Evolutionary conservation across 2,797 vertebrate genomes (phyloP).

Genomic region (Nyctalus aviator): DNA sequence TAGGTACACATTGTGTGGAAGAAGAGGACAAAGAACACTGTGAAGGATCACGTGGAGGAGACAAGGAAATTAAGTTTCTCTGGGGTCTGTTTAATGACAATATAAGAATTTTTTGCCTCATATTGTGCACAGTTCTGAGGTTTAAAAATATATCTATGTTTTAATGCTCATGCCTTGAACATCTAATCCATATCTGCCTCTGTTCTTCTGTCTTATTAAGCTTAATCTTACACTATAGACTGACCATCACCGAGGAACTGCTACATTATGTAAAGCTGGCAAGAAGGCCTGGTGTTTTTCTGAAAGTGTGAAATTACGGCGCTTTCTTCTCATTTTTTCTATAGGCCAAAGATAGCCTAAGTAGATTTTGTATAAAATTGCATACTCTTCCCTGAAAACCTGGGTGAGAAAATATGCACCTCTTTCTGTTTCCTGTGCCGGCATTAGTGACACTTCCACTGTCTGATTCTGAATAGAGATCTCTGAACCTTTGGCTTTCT

Average conservation of each 20-base stretch:
- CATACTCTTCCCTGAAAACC: neutral
- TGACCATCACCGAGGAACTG: neutral
- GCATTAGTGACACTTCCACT: neutral
- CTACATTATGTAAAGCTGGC: neutral
- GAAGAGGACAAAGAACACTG: neutral
- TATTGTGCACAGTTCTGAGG: neutral
- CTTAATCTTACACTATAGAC: neutral
- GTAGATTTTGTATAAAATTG: neutral
- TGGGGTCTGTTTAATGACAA: neutral
- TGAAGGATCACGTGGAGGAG: neutral
- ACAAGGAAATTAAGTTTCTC: neutral
- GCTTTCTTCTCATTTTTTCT: slow-evolving; percentile 21
- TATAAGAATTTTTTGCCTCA: neutral
- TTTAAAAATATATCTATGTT: slow-evolving; percentile 44
- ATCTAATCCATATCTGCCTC: neutral
- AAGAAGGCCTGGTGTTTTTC: neutral
- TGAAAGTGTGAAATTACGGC: neutral
- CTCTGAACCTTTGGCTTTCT: neutral
- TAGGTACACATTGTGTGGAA: neutral
- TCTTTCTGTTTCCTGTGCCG: neutral
- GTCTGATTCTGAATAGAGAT: neutral
- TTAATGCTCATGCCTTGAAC: neutral
- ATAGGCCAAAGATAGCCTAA: neutral
- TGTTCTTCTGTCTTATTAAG: slow-evolving; percentile 6
- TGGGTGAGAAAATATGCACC: neutral